A percentile compares a stretch with the other conserved stretches of the same genome.
phyloP scores from a whole-genome alignment of 2,113 vertebrate genomes.

The Oryzias woworae region DNA sequence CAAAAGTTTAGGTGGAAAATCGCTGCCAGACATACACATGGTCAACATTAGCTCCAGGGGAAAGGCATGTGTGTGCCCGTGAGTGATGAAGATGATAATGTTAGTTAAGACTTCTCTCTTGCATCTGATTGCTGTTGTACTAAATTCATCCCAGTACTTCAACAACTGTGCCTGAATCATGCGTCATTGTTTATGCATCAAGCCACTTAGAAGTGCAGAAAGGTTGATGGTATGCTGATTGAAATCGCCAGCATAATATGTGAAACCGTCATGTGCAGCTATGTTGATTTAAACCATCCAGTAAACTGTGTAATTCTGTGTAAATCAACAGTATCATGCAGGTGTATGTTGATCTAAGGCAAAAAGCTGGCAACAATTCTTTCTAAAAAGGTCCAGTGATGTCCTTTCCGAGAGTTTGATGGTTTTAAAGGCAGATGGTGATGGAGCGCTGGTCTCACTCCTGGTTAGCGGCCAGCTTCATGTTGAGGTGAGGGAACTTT shows the following conservation, averaged over 20 bases:
- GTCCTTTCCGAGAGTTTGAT: neutral
- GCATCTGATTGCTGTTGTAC: neutral
- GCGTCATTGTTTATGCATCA: neutral
- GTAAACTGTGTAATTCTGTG: conserved; percentile 3
- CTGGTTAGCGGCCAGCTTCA: conserved; percentile 30
- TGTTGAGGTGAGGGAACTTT: conserved; percentile 14
- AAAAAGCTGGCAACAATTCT: neutral
- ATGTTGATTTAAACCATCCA: neutral
- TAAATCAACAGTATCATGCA: conserved; percentile 3
- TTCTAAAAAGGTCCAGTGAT: neutral
- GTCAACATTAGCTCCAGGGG: conserved; percentile 43
- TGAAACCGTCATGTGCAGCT: conserved; percentile 9
- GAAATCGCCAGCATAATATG: conserved; percentile 21
- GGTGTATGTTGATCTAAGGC: neutral
- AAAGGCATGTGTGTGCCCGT: neutral
- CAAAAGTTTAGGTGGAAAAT: conserved; percentile 46
- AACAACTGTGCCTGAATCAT: neutral
- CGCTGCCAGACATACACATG: conserved; percentile 54
- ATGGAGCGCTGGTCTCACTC: conserved; percentile 5
- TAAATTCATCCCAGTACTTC: conserved; percentile 1
- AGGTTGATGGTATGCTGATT: conserved; percentile 6
- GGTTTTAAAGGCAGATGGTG: conserved; percentile 1
- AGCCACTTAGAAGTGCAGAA: neutral
- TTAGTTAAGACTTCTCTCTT: neutral
- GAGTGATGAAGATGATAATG: conserved; percentile 12